Conservation (phyloP, 2,797 vertebrate species). For the Betta splendens region DNA sequence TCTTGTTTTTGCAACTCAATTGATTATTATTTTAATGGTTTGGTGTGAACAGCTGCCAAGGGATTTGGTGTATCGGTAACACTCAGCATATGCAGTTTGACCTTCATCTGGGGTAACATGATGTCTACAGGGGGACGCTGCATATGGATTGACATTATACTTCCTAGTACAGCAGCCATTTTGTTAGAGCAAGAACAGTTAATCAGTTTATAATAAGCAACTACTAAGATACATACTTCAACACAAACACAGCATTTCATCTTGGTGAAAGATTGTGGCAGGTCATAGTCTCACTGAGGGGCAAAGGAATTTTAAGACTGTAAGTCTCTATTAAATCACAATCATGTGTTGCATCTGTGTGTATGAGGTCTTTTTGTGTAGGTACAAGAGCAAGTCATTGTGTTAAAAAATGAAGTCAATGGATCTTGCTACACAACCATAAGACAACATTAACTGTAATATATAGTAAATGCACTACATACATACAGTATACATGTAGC, state of each 20-base stretch:
- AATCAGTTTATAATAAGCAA: constrained; percentile 8
- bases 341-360: neutral
- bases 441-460: too few species aligned
- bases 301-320: neutral
- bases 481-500: too few species aligned
- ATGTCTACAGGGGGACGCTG: constrained; percentile 14
- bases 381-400: neutral
- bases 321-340: neutral
- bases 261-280: constrained; percentile 9
- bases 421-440: too few species aligned
- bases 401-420: too few species aligned
- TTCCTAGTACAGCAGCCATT: constrained; percentile 2
- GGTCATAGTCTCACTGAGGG: neutral
- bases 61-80: constrained; percentile 22
- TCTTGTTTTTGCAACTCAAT: constrained; percentile 49
- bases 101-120: constrained; percentile 20
- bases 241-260: constrained; percentile 3
- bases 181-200: too few species aligned
- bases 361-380: neutral
- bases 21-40: constrained; percentile 44
- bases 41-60: constrained; percentile 27
- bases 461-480: too few species aligned
- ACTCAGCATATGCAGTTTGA: constrained; percentile 17
- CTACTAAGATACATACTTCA: neutral
- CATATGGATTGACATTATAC: constrained; percentile 5